Evolutionary conservation across 2,797 vertebrate species (phyloP), one percentile per base, ranked within the genome.

Genomic region (Ibycter americanus): DNA sequence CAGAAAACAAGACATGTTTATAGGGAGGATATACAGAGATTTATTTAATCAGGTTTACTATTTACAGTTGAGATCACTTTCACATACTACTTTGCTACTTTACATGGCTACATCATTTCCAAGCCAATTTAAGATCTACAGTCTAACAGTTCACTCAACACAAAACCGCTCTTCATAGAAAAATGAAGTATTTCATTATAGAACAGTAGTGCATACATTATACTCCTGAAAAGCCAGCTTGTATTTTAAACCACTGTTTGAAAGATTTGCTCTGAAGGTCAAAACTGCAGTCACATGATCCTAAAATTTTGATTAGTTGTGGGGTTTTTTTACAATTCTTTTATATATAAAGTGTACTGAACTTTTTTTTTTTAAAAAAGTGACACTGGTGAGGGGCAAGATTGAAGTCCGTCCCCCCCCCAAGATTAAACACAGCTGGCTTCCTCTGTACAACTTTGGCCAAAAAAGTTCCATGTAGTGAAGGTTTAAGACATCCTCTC

Each of bases 51-150:
- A 98, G 97, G 97, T 97, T 97, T 97, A 97, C 98, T 98, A 99
- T 99, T 99, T 99, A 99, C 99, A 99, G 94, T 97, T 98, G 96
- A 98, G 96, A 98, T 98, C 97, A 98, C 97, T 98, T 98, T 96
- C 96, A 98, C 97, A 94, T 94, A 97, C 95, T 97, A 94, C 95
- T 96, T 91, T 54, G 93, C 98, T 98, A 98, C 97, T 98, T 98
- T 97, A 98, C 94, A 95, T 82, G 96, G 97, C 98, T 98, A 98
- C 97, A 97, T 97, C 89, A 91, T 98, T 97, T 96, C 97, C 97
- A 98, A 98, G 98, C 66, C 91, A 95, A 95, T 78, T 97, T 80
- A 98, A 98, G 96, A 98, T 97, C 97, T 97, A 98, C 38, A 93
- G 97, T 97, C 96, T 95, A 98, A 97, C 96, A 96, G 94, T 96